Base-by-base conservation (phyloP, 2,888 invertebrate genomes). In the Cosmia pyralina region DNA sequence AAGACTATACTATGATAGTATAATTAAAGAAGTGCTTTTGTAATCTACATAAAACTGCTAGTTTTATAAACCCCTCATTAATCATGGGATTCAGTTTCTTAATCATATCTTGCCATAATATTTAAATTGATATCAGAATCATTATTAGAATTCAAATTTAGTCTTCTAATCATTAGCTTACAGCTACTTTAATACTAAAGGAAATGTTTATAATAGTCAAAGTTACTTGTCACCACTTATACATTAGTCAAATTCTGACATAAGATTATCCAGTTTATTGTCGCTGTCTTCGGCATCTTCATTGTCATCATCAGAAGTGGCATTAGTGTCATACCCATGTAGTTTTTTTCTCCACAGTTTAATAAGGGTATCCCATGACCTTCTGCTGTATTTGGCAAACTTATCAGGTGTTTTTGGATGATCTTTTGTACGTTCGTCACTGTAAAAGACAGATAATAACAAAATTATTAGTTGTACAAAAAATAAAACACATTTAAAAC, bases 381-480 rank as follows among this genome's bases (percentile, higher is more conserved):
- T 97, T 58, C 99, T 97, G 86, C 99, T 99, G 93, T 98, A 99
- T 93, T 99, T 98, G 44, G 97, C 91, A 89, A 97, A 97, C 93
- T 99, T 99, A 87, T 98, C 98, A 6, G 99, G 99, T 3, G 99
- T 99, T 88, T 97, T 97, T 2, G 99, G 99, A 93, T 99, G 98
- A 7, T 97, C 97, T 72, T 96, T 96, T 52, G 96, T 95, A 46
- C 99, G 96, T 83, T 97, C 90, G 0, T 96, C 91, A 83, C 97
- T 97, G 86, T 76, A 96, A 95, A 82, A 15, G 2, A 58, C 11
- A 34, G 8, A 19, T 19, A 19, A 38, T 38, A 7, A 55, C 22
- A 65, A 50, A 28, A 10, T 1, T 34, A 58, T 19, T 28, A 22
- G 10, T 15, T 13, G 15, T 44, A 4, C 46, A 41, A 41, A 59